Base-by-base conservation (phyloP, 2,113 vertebrate species). In the Dromiciops gliroides region DNA sequence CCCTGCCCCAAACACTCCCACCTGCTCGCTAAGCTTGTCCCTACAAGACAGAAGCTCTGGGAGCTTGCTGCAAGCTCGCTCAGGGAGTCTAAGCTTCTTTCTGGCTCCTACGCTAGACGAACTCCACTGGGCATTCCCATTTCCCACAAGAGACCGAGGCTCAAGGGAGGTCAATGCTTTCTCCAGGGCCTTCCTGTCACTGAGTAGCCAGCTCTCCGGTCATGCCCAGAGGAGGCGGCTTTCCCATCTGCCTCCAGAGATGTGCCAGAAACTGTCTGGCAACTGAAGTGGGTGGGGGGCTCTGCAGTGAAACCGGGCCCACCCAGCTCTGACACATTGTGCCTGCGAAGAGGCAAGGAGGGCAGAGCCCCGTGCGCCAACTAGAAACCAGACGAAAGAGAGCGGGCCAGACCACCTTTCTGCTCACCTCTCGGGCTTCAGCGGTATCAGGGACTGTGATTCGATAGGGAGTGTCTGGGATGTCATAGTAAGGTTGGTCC, bases 401-500 rank as follows among this genome's bases (percentile, higher is more conserved):
- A 7, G 49, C 0, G 11, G 37, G 26, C 2, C 4, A 67, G 60
- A 12, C 37, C 67, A 2, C 16, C 0, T 37, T 37, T 6, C 0
- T 2, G 67, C 98, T 92, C 98, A 99, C 99, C 99, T 99, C 99
- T 96, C 99, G 98, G 93, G 99, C 99, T 98, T 99, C 99, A 4
- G 99, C 99, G 0, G 99, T 99, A 98, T 99, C 99, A 1, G 99
- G 99, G 44, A 99, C 99, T 0, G 99, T 99, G 98, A 99, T 99
- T 93, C 99, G 99, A 95, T 99, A 99, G 0, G 99, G 99, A 26
- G 99, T 99, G 48, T 99, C 99, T 14, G 99, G 99, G 97, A 99
- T 99, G 98, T 99, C 99, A 49, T 99, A 99, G 96, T 99, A 99
- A 0, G 99, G 99, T 93, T 99, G 99, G 97, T 99, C 99, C 98